Base-by-base conservation (phyloP, 2,888 invertebrate genomes). In the Busseola fusca region DNA sequence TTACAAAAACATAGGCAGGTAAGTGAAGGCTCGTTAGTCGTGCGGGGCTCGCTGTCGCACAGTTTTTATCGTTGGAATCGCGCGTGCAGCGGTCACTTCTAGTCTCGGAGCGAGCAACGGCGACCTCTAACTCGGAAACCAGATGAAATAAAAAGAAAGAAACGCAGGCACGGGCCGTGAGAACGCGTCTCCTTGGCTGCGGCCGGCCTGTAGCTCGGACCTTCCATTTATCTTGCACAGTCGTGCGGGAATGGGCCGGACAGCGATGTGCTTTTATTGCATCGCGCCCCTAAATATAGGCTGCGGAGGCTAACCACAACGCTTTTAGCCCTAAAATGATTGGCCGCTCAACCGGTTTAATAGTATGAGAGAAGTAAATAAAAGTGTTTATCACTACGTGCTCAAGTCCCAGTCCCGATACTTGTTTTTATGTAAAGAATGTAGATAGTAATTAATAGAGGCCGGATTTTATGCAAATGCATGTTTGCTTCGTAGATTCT, bases 211-310 rank as follows among this genome's bases (percentile, higher is more conserved):
- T 86, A 87, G 88, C 87, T 88, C 87, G 89, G 87, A 87, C 91
- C 92, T 90, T 91, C 93, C 95, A 95, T 95, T 95, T 95, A 95
- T 95, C 95, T 94, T 93, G 92, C 91, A 94, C 92, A 91, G 94
- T 95, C 95, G 95, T 95, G 95, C 93, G 93, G 93, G 94, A 93
- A 93, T 93, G 94, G 92, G 91, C 90, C 91, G 93, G 92, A 90
- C 91, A 91, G 90, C 91, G 91, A 92, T 92, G 93, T 95, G 92
- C 93, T 95, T 94, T 95, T 95, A 95, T 95, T 95, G 94, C 93
- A 92, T 93, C 89, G 91, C 92, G 91, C 91, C 93, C 93, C 93
- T 95, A 95, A 95, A 95, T 94, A 95, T 95, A 94, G 94, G 93
- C 91, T 93, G 90, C 82, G 88, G 89, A 92, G 89, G 90, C 87